Evolutionary conservation across 1,140 invertebrate genomes (phyloP).

Genomic region (Papilio dardanus): DNA sequence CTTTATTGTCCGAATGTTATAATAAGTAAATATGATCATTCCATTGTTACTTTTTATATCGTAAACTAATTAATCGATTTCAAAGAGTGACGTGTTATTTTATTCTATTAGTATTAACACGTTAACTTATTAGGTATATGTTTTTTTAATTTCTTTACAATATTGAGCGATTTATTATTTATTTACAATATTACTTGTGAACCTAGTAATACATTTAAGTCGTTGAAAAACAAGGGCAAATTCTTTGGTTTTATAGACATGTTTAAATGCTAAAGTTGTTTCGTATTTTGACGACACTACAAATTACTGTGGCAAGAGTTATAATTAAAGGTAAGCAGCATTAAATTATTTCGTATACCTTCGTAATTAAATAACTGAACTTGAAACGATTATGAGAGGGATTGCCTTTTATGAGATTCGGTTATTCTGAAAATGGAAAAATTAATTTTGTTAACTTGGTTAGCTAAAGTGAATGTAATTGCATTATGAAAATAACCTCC

Average conservation of each 20-base stretch:
- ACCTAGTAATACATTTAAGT: neutral
- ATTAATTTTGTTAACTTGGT: neutral
- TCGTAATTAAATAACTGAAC: neutral
- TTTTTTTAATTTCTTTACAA: no score
- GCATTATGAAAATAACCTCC: neutral
- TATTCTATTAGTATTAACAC: no score
- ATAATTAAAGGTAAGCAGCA: neutral
- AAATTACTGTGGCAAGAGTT: neutral
- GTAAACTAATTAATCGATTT: no score
- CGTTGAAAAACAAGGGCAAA: neutral
- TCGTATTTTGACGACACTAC: neutral
- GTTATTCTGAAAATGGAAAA: neutral
- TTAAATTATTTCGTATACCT: neutral
- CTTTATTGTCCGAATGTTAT: no score
- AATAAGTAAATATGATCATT: no score
- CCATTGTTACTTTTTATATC: no score
- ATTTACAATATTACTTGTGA: no score
- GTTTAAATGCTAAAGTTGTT: neutral
- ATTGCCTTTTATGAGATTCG: conserved; percentile 9
- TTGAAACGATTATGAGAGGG: conserved; percentile 3
- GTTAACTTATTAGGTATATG: no score
- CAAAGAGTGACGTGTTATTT: no score
- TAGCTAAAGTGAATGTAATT: neutral
- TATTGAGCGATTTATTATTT: no score
- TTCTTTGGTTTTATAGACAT: neutral